These are phyloP conservation scores for Chelmon rostratus DNA, from an alignment of 2,797 vertebrate genomes.

Conservation along the genomic window DNA sequence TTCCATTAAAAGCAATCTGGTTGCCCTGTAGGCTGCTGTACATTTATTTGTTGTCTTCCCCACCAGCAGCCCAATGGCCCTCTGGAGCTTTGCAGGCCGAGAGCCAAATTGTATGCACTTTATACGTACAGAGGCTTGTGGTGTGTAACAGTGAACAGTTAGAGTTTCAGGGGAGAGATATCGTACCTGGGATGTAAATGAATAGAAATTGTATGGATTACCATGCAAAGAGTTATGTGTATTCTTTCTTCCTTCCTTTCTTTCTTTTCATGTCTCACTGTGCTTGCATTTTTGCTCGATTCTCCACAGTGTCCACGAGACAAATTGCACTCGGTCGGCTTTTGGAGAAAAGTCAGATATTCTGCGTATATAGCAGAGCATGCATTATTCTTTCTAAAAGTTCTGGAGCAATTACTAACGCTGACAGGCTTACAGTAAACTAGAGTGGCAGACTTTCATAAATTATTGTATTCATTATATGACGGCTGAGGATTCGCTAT, in stretches of 20 bases:
- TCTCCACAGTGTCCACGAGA: conserved; percentile 63
- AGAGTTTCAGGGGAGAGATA: conserved; percentile 15
- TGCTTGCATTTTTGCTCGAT: conserved; percentile 63
- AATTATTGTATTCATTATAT: conserved; percentile 28
- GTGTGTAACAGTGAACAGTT: conserved; percentile 26
- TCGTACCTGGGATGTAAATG: conserved; percentile 6
- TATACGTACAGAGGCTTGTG: conserved; percentile 17
- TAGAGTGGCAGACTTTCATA: conserved; percentile 31
- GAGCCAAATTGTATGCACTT: conserved; percentile 52
- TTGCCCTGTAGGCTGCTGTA: conserved; percentile 42
- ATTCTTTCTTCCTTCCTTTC: not conserved
- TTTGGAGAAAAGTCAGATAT: conserved; percentile 64
- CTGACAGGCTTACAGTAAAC: conserved; percentile 53
- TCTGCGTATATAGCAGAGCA: conserved; percentile 62
- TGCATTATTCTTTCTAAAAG: conserved; percentile 69
- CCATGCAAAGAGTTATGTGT: conserved; percentile 9
- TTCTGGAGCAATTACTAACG: conserved; percentile 63
- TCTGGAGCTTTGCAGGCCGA: conserved; percentile 54
- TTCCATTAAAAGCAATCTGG: conserved; percentile 72
- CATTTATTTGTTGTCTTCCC: conserved; percentile 61
- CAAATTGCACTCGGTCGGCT: conserved; percentile 64
- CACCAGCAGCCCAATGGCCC: conserved; percentile 38
- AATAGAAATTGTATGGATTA: conserved; percentile 13
- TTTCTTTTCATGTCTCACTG: conserved; percentile 32
- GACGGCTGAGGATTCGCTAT: conserved; percentile 4